These are phyloP conservation scores for Chelidonichthys spinosus DNA, from an alignment of 2,797 vertebrate species.

Conservation along the genomic window DNA sequence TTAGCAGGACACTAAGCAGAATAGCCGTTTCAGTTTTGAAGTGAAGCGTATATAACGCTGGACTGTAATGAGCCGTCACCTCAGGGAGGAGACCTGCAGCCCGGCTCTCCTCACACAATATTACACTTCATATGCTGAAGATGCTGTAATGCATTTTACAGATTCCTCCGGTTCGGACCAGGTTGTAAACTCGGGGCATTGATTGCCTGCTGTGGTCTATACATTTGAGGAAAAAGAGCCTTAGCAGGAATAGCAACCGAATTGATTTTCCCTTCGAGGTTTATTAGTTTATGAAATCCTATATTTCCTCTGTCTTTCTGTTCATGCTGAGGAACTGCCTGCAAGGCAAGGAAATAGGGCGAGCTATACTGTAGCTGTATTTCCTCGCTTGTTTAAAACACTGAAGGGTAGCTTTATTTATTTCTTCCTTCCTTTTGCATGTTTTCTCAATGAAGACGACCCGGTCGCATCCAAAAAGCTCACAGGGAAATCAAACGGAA, in stretches of 20 bases:
- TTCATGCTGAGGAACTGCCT: conserved; percentile 31
- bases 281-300: conserved; percentile 77
- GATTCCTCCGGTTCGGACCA: conserved; percentile 29
- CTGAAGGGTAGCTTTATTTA: conserved; percentile 1
- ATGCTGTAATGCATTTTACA: conserved; percentile 35
- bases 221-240: conserved; percentile 60
- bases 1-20: conserved; percentile 38
- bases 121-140: conserved; percentile 26
- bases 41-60: conserved; percentile 52
- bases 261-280: conserved; percentile 69
- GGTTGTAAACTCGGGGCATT: conserved; percentile 46
- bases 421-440: background rate
- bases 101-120: conserved; percentile 7
- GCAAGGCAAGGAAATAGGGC: conserved; percentile 19
- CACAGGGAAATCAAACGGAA: conserved; percentile 29
- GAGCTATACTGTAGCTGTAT: conserved; percentile 16
- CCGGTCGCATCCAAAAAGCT: conserved; percentile 14
- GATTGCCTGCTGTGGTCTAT: conserved; percentile 53
- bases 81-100: conserved; percentile 37
- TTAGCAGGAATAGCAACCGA: conserved; percentile 38
- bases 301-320: conserved; percentile 65
- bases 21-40: conserved; percentile 50
- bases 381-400: conserved; percentile 24
- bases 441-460: conserved; percentile 23
- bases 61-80: conserved; percentile 47